Evolutionary conservation across 2,113 vertebrate species (phyloP).

Genomic region (Mesocricetus auratus): DNA sequence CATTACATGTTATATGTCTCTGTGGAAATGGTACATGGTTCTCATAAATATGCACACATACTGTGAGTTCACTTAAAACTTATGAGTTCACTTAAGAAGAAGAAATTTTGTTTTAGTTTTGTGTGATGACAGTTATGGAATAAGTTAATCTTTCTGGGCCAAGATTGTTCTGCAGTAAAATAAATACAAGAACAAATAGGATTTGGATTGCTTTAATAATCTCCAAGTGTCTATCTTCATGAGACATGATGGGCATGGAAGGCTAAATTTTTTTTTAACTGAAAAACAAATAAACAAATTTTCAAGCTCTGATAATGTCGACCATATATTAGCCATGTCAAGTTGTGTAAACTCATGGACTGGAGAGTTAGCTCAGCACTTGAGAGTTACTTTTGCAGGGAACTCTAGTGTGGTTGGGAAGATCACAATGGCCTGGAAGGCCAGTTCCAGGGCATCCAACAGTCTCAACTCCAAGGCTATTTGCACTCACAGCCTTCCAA

Average conservation of each 20-base stretch:
- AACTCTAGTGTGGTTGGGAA: no score
- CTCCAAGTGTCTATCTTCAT: conserved; percentile 27
- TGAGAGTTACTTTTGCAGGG: not conserved
- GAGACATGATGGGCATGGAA: not conserved
- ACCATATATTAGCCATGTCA: not conserved
- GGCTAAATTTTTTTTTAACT: conserved; percentile 21
- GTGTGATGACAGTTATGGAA: not conserved
- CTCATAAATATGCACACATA: not conserved
- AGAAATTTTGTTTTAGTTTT: conserved; percentile 49
- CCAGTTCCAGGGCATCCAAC: not conserved
- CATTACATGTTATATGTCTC: not conserved
- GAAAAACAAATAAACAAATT: not conserved
- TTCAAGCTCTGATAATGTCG: conserved; percentile 7
- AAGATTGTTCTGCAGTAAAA: conserved; percentile 44
- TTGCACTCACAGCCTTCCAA: not conserved
- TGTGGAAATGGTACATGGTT: not conserved
- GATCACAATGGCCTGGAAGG: not conserved
- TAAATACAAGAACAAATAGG: conserved; percentile 21
- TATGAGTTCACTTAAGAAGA: no score
- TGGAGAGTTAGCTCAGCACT: not conserved
- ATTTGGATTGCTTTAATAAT: not conserved
- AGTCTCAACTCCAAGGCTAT: not conserved
- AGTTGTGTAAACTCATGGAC: not conserved
- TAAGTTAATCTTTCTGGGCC: not conserved
- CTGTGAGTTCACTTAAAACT: not conserved